These are phyloP conservation scores for Epistrophella euchroma DNA, from an alignment of 2,888 invertebrate species.

Conservation along the genomic window DNA sequence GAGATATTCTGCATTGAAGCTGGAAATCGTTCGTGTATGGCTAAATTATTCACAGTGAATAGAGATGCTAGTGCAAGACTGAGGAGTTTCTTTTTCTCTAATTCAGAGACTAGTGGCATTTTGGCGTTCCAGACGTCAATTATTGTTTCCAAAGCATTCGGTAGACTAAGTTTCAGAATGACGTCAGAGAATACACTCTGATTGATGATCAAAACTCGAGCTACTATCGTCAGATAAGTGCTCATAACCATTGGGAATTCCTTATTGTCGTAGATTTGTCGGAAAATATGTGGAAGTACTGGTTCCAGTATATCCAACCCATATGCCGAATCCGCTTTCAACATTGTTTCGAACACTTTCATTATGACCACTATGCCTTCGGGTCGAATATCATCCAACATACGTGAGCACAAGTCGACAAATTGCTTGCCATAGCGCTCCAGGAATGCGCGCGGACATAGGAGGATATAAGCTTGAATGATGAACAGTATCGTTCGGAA, in stretches of 20 bases:
- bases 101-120: conserved; percentile 91
- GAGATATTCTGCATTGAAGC: conserved; percentile 90
- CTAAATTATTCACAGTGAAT: conserved; percentile 88
- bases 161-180: conserved; percentile 85
- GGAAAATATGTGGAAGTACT: conserved; percentile 86
- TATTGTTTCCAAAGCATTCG: conserved; percentile 88
- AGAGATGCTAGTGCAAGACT: conserved; percentile 89
- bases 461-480: conserved; percentile 91
- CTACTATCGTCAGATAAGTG: conserved; percentile 90
- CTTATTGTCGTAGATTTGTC: conserved; percentile 88
- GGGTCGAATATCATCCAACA: conserved; percentile 91
- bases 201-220: conserved; percentile 90
- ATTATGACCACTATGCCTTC: conserved; percentile 90
- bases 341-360: conserved; percentile 90
- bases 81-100: conserved; percentile 92
- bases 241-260: conserved; percentile 90
- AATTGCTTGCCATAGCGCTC: conserved; percentile 89
- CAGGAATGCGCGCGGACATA: conserved; percentile 92
- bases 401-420: conserved; percentile 88
- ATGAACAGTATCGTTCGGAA: conserved; percentile 91
- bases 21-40: conserved; percentile 89
- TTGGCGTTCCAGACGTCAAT: conserved; percentile 91
- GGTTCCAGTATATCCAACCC: conserved; percentile 90
- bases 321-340: conserved; percentile 89
- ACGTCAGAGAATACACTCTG: conserved; percentile 87